Conservation (phyloP, 2,113 vertebrate species). For the Rhinogobius similis region DNA sequence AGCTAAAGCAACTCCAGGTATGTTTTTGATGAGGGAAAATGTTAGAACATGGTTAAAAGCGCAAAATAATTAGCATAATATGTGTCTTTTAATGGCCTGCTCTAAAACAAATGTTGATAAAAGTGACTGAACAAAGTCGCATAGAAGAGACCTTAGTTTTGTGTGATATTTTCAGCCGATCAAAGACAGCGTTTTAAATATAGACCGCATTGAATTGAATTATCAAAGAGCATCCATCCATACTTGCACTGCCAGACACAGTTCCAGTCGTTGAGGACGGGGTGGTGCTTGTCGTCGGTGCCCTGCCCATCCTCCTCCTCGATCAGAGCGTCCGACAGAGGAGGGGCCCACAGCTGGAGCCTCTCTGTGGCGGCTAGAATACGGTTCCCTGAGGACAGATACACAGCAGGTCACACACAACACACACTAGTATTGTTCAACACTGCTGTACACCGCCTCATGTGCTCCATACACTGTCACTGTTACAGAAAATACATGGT, state of each 20-base stretch:
- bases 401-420: slow-evolving; percentile 32
- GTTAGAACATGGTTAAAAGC: too few relatives aligned
- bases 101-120: too few relatives aligned
- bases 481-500: slow-evolving; percentile 37
- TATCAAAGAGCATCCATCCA: slow-evolving; percentile 38
- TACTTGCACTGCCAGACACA: slow-evolving; percentile 99
- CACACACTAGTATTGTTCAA: slow-evolving; percentile 8
- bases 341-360: slow-evolving; percentile 94
- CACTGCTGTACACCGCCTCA: slow-evolving; percentile 17
- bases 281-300: slow-evolving; percentile 84
- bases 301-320: slow-evolving; percentile 84
- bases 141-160: background rate
- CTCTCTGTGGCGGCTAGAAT: slow-evolving; percentile 93
- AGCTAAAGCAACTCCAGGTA: too few relatives aligned
- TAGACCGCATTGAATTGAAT: background rate
- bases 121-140: too few relatives aligned
- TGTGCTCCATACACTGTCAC: slow-evolving; percentile 9
- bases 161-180: background rate
- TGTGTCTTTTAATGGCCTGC: too few relatives aligned
- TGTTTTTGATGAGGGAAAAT: too few relatives aligned
- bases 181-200: background rate
- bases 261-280: slow-evolving; percentile 93
- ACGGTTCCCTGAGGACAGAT: slow-evolving; percentile 85
- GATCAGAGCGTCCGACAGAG: slow-evolving; percentile 83
- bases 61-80: too few relatives aligned